Conservation (phyloP, 1,140 invertebrate genomes). For the Hyposmocoma kahamanoa region DNA sequence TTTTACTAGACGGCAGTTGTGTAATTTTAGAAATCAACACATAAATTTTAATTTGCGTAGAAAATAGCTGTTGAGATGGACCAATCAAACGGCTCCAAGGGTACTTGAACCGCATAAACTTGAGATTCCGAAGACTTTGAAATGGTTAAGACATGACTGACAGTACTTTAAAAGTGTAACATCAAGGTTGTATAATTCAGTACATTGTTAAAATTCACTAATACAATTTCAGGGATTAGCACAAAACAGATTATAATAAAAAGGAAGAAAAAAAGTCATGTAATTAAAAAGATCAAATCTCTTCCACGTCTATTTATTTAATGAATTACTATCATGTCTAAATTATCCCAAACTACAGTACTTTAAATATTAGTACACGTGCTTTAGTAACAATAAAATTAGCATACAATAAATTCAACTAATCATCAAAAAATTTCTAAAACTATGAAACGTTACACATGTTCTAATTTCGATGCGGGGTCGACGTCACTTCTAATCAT, state of each 20-base stretch:
- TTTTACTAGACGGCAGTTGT: constrained; percentile 19
- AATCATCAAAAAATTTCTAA: background rate
- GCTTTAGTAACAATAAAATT: no score
- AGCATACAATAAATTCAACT: no score
- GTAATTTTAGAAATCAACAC: constrained; percentile 36
- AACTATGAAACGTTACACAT: background rate
- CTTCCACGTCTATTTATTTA: no score
- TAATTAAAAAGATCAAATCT: no score
- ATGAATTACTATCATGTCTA: no score
- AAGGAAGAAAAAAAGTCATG: no score
- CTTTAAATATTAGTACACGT: no score
- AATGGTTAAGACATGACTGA: constrained; percentile 6
- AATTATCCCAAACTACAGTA: no score
- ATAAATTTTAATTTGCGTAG: constrained; percentile 36
- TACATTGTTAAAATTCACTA: no score
- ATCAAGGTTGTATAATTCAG: no score
- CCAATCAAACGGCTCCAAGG: constrained; percentile 11
- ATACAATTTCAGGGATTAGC: no score
- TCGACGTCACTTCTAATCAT: background rate
- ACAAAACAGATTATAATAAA: no score
- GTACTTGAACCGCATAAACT: constrained; percentile 8
- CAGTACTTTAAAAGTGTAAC: background rate
- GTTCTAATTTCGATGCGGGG: background rate
- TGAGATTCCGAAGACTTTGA: background rate
- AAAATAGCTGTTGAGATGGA: constrained; percentile 15